Percentiles rank a stretch among this genome's conserved stretches.
Evolutionary conservation across 2,888 invertebrate species (phyloP).

Genomic region (Trachelus stipa): DNA sequence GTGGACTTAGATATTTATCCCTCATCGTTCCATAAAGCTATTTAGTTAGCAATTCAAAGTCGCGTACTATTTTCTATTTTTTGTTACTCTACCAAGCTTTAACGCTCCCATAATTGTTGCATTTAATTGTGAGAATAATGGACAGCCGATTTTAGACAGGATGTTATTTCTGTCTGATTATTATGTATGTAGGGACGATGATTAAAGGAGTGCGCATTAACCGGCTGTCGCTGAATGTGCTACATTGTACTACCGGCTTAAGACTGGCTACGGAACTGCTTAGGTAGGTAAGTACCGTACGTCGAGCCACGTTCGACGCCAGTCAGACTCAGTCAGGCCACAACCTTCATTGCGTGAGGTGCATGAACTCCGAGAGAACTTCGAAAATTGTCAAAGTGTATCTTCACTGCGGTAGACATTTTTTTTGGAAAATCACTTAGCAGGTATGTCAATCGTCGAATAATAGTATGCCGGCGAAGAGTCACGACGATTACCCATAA

Average conservation of each 20-base stretch:
- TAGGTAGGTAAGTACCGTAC: constrained; percentile 63
- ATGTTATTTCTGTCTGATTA: neutral
- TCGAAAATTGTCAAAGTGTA: neutral
- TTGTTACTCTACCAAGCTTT: neutral
- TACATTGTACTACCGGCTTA: constrained; percentile 48
- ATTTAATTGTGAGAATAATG: neutral
- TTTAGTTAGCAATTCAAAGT: neutral
- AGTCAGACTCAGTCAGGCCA: constrained; percentile 45
- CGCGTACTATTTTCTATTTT: neutral
- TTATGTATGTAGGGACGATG: constrained; percentile 22
- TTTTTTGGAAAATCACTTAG: neutral
- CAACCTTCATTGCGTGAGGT: constrained; percentile 57
- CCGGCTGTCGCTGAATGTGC: constrained; percentile 32
- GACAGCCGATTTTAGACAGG: neutral
- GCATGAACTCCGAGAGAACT: constrained; percentile 33
- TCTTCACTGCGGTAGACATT: neutral
- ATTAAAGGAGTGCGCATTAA: constrained; percentile 32
- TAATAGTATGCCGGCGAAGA: neutral
- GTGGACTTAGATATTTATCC: neutral
- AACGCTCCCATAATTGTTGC: neutral
- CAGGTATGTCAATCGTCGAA: neutral
- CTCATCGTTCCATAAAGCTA: neutral
- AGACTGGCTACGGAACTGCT: constrained; percentile 33
- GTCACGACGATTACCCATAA: neutral
- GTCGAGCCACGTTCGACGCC: constrained; percentile 53